phyloP scores from a whole-genome alignment of 2,113 vertebrate species.

The Meriones unguiculatus region DNA sequence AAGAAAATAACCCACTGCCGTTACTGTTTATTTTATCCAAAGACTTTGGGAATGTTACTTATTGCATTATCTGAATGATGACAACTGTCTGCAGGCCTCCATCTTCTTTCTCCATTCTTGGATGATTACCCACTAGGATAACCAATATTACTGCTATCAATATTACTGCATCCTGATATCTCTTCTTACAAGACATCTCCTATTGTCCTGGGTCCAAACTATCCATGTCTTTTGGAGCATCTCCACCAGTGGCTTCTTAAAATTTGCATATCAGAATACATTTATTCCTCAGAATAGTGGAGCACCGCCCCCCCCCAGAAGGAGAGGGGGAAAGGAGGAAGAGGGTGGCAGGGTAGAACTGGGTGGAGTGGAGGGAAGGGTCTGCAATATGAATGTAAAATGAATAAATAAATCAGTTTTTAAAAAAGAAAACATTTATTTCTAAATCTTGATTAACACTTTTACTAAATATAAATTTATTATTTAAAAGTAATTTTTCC shows the following conservation, averaged over 20 bases:
- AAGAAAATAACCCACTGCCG: background rate
- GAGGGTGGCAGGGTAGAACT: too few species aligned
- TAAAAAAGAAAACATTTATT: slow-evolving; percentile 8
- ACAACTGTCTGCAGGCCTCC: background rate
- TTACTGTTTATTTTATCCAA: background rate
- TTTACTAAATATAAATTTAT: slow-evolving; percentile 24
- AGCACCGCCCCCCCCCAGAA: too few species aligned
- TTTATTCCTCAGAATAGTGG: background rate
- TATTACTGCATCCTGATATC: background rate
- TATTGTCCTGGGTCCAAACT: background rate
- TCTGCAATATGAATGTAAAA: too few species aligned
- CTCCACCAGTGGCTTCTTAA: slow-evolving; percentile 10
- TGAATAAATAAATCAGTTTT: too few species aligned
- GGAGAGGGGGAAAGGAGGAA: too few species aligned
- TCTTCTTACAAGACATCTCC: background rate
- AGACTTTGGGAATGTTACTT: background rate
- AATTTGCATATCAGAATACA: background rate
- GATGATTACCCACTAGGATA: background rate
- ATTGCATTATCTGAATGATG: background rate
- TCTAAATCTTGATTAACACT: slow-evolving; percentile 25
- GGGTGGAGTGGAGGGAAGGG: too few species aligned
- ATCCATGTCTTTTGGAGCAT: background rate
- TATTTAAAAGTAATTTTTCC: slow-evolving; percentile 2
- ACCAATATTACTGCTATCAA: background rate
- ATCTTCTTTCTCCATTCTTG: background rate